Evolutionary conservation across 1,140 invertebrate genomes (phyloP), one percentile per base, ranked within the genome.

Genomic region (Episyrphus balteatus): DNA sequence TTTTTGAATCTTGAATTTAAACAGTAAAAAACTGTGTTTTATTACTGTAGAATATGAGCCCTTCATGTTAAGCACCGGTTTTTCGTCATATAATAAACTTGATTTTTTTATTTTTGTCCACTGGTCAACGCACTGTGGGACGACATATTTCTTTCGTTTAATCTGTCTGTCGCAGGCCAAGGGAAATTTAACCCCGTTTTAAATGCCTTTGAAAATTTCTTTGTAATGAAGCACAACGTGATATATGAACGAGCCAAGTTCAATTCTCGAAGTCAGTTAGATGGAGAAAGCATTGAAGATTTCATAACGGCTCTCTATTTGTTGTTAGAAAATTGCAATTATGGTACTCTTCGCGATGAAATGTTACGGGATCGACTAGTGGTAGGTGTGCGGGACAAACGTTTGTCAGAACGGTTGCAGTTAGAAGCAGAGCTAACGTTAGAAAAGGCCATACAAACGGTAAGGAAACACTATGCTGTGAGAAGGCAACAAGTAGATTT

Each of bases 191-290:
- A 5, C 3, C 21, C 21, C 21, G 21, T 26, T 5, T 26, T 26
- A 26, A 26, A 26, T 8, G 21, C 21, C 3, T 26, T 26, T 26
- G 21, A 26, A 26, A 26, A 26, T 26, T 26, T 26, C 21, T 26
- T 26, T 26, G 21, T 26, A 26, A 26, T 26, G 21, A 26, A 26
- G 21, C 21, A 26, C 8, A 26, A 26, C 21, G 21, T 26, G 39
- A 26, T 30, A n/a, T 43, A 43, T 30, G 42, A 43, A 30, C 3
- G 47, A 17, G 46, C 47, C 38, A 52, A 52, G 36, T 54, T 54
- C 41, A 43, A 51, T 37, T 45, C 42, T 41, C 36, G 47, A n/a
- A 55, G 48, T 15, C 53, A 55, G 50, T 46, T 46, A 11, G 39
- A 46, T 2, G 45, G 48, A n/a, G 53, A 55, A 32, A 38, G 44